Conservation (phyloP, 1,140 invertebrate genomes). For the Rhopalosiphum maidis region DNA sequence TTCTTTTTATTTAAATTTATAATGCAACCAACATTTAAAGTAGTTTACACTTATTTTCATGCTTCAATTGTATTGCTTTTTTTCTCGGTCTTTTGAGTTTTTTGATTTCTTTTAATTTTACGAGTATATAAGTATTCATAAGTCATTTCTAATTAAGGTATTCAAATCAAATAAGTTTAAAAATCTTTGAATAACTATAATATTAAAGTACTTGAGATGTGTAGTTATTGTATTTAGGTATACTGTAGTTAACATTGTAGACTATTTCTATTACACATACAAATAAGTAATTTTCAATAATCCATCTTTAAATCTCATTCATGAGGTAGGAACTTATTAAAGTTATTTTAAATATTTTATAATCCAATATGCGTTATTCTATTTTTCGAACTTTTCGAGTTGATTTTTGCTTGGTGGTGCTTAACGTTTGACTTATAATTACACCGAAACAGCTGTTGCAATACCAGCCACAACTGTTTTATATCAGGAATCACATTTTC, state of each 20-base stretch:
- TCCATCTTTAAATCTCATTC: background rate
- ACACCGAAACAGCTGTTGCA: background rate
- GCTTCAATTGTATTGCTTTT: background rate
- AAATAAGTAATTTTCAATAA: background rate
- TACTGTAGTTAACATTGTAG: background rate
- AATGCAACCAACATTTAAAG: too few relatives aligned
- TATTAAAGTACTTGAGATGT: background rate
- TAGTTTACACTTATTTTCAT: too few relatives aligned
- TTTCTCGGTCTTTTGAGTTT: background rate
- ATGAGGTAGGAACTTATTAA: background rate
- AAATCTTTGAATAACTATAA: background rate
- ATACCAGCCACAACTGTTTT: background rate
- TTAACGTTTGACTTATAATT: background rate
- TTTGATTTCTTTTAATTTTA: background rate
- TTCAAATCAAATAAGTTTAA: background rate
- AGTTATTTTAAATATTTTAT: background rate
- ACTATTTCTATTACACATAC: background rate
- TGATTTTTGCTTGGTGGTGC: background rate
- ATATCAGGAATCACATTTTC: background rate
- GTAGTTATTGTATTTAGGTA: background rate
- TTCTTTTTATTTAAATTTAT: too few relatives aligned
- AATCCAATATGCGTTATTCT: background rate
- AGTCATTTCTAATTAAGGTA: background rate
- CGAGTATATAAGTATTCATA: background rate
- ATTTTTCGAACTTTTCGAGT: background rate